These are phyloP conservation scores for Diplodus sargus DNA, from an alignment of 2,797 vertebrate genomes.

Conservation along the genomic window DNA sequence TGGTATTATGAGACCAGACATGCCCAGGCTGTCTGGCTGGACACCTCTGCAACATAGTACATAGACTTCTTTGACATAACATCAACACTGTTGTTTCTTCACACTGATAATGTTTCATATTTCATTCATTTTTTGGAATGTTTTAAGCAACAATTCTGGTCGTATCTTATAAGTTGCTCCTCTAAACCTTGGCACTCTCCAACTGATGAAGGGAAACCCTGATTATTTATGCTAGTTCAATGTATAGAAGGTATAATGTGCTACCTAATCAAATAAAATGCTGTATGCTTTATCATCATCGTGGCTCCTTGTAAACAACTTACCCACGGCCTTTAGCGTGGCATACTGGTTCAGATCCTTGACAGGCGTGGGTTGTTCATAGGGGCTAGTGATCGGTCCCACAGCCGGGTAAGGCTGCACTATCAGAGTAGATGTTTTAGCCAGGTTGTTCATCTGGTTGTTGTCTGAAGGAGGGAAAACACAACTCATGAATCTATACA, in stretches of 20 bases:
- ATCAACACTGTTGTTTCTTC: too few species aligned
- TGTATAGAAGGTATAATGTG: constrained; percentile 18
- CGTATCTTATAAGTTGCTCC: too few species aligned
- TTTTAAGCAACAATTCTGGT: too few species aligned
- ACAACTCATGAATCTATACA: constrained; percentile 22
- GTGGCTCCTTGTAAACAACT: constrained; percentile 52
- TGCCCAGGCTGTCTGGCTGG: too few species aligned
- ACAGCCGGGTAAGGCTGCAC: constrained; percentile 91
- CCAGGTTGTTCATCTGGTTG: constrained; percentile 92
- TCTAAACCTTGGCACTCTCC: not conserved
- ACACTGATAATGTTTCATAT: too few species aligned
- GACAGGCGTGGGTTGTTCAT: constrained; percentile 89
- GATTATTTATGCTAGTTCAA: constrained; percentile 20
- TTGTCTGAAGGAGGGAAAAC: constrained; percentile 82
- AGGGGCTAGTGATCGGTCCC: constrained; percentile 92
- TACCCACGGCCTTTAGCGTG: constrained; percentile 96
- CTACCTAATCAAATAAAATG: constrained; percentile 25
- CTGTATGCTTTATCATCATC: constrained; percentile 9
- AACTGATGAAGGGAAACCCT: constrained; percentile 4
- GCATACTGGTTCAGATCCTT: constrained; percentile 96
- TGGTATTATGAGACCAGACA: too few species aligned
- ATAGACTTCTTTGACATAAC: too few species aligned
- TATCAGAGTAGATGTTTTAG: constrained; percentile 90
- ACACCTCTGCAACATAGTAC: too few species aligned
- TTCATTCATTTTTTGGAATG: too few species aligned